A percentile compares a stretch with the other conserved stretches of the same genome.
Evolutionary conservation across 1,140 invertebrate species (phyloP).

Genomic region (Drosophila baimaii): DNA sequence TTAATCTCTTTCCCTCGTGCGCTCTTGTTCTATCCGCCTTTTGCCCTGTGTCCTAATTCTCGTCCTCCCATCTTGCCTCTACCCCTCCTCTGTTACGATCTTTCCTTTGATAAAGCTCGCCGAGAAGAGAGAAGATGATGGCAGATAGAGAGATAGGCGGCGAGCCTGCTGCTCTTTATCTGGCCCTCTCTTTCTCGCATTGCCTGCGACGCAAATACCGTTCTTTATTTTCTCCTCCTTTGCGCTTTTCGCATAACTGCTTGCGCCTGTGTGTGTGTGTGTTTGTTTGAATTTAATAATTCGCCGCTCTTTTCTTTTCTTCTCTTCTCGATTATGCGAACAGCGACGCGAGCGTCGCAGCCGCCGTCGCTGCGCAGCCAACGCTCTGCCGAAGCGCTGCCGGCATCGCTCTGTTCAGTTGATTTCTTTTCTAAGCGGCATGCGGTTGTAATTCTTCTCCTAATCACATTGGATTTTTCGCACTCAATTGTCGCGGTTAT

Average conservation of each 20-base stretch:
- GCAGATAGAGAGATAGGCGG: constrained; percentile 26
- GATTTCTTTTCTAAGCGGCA: constrained; percentile 84
- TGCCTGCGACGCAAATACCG: constrained; percentile 79
- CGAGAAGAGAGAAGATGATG: constrained; percentile 8
- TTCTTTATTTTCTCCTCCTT: constrained; percentile 62
- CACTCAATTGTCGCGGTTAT: constrained; percentile 53
- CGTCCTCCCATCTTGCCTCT: neutral
- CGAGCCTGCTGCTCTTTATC: constrained; percentile 34
- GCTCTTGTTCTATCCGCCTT: constrained; percentile 5
- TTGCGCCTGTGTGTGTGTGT: constrained; percentile 53
- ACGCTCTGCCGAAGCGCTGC: constrained; percentile 37
- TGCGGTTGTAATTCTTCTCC: constrained; percentile 78
- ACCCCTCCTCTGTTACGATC: constrained; percentile 14
- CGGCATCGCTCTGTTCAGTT: constrained; percentile 53
- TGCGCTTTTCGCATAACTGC: constrained; percentile 66
- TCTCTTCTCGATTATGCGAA: constrained; percentile 71
- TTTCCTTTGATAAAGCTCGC: constrained; percentile 25
- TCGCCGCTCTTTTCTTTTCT: constrained; percentile 48
- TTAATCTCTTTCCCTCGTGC: neutral
- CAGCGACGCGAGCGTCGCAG: constrained; percentile 42
- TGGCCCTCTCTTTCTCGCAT: constrained; percentile 21
- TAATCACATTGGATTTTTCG: constrained; percentile 72
- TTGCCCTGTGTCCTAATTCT: constrained; percentile 50
- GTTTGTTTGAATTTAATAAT: constrained; percentile 81
- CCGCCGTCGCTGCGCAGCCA: constrained; percentile 49